Conservation (phyloP, 2,888 invertebrate species). For the Drosophila paranaensis region DNA sequence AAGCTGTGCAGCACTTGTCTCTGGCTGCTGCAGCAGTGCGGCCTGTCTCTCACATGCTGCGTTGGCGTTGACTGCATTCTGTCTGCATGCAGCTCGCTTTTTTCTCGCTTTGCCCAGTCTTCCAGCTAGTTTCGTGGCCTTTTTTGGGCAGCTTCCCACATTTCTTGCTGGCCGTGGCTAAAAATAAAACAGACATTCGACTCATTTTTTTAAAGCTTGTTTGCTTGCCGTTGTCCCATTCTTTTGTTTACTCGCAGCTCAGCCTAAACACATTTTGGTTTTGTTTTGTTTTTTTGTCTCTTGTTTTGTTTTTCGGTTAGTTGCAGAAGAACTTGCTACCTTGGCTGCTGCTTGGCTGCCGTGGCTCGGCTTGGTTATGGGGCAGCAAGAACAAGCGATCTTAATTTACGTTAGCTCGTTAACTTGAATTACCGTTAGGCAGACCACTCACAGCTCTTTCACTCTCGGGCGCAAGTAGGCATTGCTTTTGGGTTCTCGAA, state of each 20-base stretch:
- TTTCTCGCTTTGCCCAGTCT: not conserved
- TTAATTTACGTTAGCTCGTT: conserved; percentile 81
- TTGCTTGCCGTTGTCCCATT: conserved; percentile 42
- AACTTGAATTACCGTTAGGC: conserved; percentile 75
- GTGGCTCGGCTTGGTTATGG: conserved; percentile 26
- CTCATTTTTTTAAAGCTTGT: conserved; percentile 35
- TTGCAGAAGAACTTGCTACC: conserved; percentile 44
- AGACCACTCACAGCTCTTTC: conserved; percentile 52
- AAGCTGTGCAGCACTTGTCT: conserved; percentile 35
- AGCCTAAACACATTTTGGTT: conserved; percentile 61
- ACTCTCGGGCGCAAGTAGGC: conserved; percentile 46
- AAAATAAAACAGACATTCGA: conserved; percentile 56
- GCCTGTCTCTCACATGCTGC: conserved; percentile 58
- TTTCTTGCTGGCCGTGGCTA: conserved; percentile 42
- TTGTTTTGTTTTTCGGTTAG: conserved; percentile 28
- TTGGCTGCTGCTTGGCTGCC: conserved; percentile 25
- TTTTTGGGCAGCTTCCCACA: conserved; percentile 56
- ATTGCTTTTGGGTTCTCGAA: conserved; percentile 26
- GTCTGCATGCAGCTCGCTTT: conserved; percentile 26
- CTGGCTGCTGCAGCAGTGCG: conserved; percentile 24
- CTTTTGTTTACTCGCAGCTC: conserved; percentile 68
- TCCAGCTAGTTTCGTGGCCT: conserved; percentile 35
- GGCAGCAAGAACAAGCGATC: conserved; percentile 72
- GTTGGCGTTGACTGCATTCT: conserved; percentile 75
- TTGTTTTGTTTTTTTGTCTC: conserved; percentile 8